A percentile compares a stretch with the other conserved stretches of the same genome.
Conservation (phyloP, 2,888 invertebrate genomes). For the Brachynemurus nebulosus region DNA sequence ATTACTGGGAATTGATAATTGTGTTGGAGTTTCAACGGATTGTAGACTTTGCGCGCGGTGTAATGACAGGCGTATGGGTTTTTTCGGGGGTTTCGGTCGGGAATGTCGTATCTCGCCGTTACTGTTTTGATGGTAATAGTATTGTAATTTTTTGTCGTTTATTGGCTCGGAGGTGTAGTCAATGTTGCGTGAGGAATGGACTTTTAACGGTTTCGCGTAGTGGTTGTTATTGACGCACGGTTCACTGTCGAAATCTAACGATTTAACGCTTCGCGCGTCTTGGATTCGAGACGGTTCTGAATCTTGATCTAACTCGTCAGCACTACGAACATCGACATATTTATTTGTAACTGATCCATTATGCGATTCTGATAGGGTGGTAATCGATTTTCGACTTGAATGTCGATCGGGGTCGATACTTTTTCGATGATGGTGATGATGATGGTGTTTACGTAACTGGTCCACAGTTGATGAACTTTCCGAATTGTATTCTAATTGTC, state of each 20-base stretch:
- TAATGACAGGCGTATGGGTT: slow-evolving; percentile 66
- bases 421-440: slow-evolving; percentile 19
- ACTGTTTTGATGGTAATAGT: slow-evolving; percentile 23
- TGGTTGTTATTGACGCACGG: slow-evolving; percentile 26
- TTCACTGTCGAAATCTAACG: slow-evolving; percentile 68
- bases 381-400: slow-evolving; percentile 40
- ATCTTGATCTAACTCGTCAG: slow-evolving; percentile 34
- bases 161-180: slow-evolving; percentile 46
- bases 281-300: slow-evolving; percentile 26
- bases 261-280: slow-evolving; percentile 50
- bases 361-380: too few relatives aligned
- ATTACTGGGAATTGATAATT: slow-evolving; percentile 18
- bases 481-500: slow-evolving; percentile 40
- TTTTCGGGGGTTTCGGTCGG: slow-evolving; percentile 71
- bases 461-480: slow-evolving; percentile 43
- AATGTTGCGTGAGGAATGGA: slow-evolving; percentile 24
- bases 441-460: slow-evolving; percentile 26
- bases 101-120: slow-evolving; percentile 34
- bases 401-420: slow-evolving; percentile 16
- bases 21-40: slow-evolving; percentile 41
- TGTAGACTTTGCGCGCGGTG: slow-evolving; percentile 74
- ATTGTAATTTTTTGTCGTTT: slow-evolving; percentile 34
- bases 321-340: slow-evolving; percentile 29
- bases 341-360: slow-evolving; percentile 39
- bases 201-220: slow-evolving; percentile 22